Conservation (phyloP, 2,113 vertebrate species). For the Colossoma macropomum region DNA sequence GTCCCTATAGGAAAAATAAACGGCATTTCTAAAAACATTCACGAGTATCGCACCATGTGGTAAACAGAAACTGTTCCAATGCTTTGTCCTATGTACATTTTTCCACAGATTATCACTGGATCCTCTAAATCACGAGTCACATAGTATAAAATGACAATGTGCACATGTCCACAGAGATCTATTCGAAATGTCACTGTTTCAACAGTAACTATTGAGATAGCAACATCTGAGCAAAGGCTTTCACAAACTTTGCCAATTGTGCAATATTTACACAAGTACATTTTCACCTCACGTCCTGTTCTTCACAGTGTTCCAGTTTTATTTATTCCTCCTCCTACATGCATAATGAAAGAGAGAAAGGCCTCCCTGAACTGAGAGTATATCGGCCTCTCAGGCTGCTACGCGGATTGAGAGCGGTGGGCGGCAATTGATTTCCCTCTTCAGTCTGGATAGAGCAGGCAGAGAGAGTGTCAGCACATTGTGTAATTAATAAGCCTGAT, state of each 20-base stretch:
- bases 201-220: too few relatives aligned
- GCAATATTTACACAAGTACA: background rate
- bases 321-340: background rate
- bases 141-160: too few relatives aligned
- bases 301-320: background rate
- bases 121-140: too few relatives aligned
- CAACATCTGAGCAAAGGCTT: too few relatives aligned
- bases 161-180: too few relatives aligned
- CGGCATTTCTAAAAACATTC: too few relatives aligned
- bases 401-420: background rate
- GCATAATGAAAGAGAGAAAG: background rate
- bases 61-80: too few relatives aligned
- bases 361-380: background rate
- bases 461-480: background rate
- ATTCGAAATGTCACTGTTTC: too few relatives aligned
- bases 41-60: too few relatives aligned
- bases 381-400: background rate
- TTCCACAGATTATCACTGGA: too few relatives aligned
- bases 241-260: background rate
- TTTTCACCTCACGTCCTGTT: background rate
- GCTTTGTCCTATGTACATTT: too few relatives aligned
- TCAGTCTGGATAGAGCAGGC: background rate
- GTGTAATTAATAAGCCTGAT: slow-evolving; percentile 1
- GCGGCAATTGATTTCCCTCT: background rate
- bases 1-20: too few relatives aligned